Evolutionary conservation across 2,113 vertebrate genomes (phyloP).

Genomic region (Oryzias melastigma): DNA sequence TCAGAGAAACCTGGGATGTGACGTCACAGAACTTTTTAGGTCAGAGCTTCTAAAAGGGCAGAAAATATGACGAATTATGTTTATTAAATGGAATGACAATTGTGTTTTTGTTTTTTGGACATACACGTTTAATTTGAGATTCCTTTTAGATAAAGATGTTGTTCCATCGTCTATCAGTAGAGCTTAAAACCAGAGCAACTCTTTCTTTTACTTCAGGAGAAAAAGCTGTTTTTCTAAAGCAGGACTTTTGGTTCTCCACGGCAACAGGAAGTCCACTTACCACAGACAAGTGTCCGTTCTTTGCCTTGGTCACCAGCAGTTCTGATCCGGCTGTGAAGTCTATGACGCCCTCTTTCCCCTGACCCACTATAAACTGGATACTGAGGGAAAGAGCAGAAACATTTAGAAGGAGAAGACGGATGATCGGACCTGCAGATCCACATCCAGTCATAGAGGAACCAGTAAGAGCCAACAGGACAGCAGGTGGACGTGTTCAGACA

Average conservation of each 20-base stretch:
- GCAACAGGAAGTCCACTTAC: slow-evolving; percentile 74
- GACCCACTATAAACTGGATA: slow-evolving; percentile 87
- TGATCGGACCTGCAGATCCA: not conserved
- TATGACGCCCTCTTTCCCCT: slow-evolving; percentile 92
- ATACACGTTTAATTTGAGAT: too few species aligned
- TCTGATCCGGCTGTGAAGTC: slow-evolving; percentile 95
- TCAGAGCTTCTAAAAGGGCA: too few species aligned
- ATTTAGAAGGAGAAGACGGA: not conserved
- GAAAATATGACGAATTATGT: too few species aligned
- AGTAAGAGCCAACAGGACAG: not conserved
- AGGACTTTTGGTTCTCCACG: not conserved
- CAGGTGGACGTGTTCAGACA: not conserved
- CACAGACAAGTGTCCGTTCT: slow-evolving; percentile 95
- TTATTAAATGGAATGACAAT: too few species aligned
- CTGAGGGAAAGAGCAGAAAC: slow-evolving; percentile 62
- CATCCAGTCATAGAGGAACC: not conserved
- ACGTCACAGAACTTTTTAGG: too few species aligned
- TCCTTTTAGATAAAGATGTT: too few species aligned
- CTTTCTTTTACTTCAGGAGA: too few species aligned
- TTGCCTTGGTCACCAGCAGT: slow-evolving; percentile 90
- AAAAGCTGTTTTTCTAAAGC: too few species aligned
- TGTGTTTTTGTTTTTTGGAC: too few species aligned
- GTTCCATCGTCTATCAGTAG: too few species aligned
- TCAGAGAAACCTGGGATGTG: too few species aligned
- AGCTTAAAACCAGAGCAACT: too few species aligned